Evolutionary conservation across 2,888 invertebrate species (phyloP), one percentile per base, ranked within the genome.

Genomic region (Luffia ferchaultella): DNA sequence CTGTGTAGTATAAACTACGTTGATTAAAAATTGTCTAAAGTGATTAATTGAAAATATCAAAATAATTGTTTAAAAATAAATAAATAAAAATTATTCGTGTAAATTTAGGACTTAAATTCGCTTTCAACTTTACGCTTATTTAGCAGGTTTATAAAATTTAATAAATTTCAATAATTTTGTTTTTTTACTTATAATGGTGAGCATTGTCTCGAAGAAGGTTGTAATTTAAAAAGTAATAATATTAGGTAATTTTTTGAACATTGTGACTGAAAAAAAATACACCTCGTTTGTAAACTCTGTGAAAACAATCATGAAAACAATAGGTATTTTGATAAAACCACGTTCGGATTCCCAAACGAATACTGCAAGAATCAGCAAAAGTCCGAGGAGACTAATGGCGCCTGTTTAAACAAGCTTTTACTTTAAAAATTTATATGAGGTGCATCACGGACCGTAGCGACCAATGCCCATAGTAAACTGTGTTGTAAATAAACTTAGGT

Each of bases 201-300:
- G 57, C 59, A 17, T 18, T 62, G 59, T 68, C 61, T 66, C 64
- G 60, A 57, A 63, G 60, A 66, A 66, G 64, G 63, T 70, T 71
- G 65, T 72, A 70, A 64, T 70, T 70, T 68, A 43, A 49, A 43
- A 18, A 41, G 48, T 48, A 41, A 48, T 18, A 41, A 42, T 42
- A 20, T 20, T 20, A 49, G 17, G 19, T 20, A 43, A 43, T 49
- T 17, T 49, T 43, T 49, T 20, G 49, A 42, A 16, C 9, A 16
- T 17, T 19, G 18, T 48, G 48, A 48, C 48, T 48, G 48, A 48
- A 48, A n/a, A n/a, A n/a, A n/a, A n/a, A n/a, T n/a, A n/a, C n/a
- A n/a, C n/a, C n/a, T n/a, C n/a, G n/a, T n/a, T n/a, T n/a, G n/a
- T n/a, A n/a, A n/a, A n/a, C n/a, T n/a, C n/a, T n/a, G n/a, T n/a